These are phyloP conservation scores for Brachyrhaphis roseni DNA, from an alignment of 2,797 vertebrate species.

Conservation along the genomic window DNA sequence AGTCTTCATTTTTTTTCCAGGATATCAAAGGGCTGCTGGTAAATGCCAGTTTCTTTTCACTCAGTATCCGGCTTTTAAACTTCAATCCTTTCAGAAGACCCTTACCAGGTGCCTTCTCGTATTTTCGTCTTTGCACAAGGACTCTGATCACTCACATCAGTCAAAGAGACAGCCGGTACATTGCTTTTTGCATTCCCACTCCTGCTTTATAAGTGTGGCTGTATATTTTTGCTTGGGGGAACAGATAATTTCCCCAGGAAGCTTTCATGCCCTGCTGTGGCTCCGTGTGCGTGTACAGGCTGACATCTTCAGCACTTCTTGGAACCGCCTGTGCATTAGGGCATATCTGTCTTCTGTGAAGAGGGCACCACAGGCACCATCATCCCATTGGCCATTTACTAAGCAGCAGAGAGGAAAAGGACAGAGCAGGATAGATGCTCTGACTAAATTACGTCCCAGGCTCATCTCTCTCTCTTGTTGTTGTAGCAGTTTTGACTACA, in stretches of 20 bases:
- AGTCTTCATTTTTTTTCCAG: not conserved
- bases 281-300: constrained; percentile 37
- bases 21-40: not conserved
- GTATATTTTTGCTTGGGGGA: constrained; percentile 42
- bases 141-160: constrained; percentile 20
- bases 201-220: constrained; percentile 31
- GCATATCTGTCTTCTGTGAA: constrained; percentile 61
- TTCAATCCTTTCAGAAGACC: not conserved
- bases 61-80: constrained; percentile 9
- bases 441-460: constrained; percentile 40
- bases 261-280: constrained; percentile 43
- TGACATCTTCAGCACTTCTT: constrained; percentile 62
- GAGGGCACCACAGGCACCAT: constrained; percentile 46
- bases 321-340: constrained; percentile 58
- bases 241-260: constrained; percentile 49
- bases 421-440: constrained; percentile 37
- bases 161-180: constrained; percentile 31
- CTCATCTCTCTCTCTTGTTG: constrained; percentile 21
- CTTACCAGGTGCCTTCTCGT: constrained; percentile 7
- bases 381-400: constrained; percentile 62
- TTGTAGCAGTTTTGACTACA: constrained; percentile 1
- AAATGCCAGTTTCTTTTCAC: constrained; percentile 10
- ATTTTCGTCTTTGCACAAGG: constrained; percentile 11
- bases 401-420: constrained; percentile 54
- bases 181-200: constrained; percentile 30